Percentiles rank a stretch among this genome's conserved stretches.
These are phyloP conservation scores for Baccha elongata DNA, from an alignment of 2,888 invertebrate genomes.

Conservation along the genomic window DNA sequence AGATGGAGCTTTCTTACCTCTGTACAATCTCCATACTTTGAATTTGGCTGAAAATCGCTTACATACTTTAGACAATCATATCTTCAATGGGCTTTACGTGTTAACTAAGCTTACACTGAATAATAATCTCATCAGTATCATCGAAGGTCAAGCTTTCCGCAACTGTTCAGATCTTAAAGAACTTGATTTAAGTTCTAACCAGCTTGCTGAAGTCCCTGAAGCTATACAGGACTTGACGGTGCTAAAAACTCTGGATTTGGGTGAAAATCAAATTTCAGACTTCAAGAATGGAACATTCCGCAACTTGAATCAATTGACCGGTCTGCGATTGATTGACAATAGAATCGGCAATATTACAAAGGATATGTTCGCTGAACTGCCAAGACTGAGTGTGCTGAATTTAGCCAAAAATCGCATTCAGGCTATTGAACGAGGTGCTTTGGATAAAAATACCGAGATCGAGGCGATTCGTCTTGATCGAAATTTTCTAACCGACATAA, in stretches of 20 bases:
- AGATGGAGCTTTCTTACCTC: slow-evolving; percentile 92
- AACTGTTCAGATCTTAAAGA: slow-evolving; percentile 95
- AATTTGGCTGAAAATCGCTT: slow-evolving; percentile 94
- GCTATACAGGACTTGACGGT: slow-evolving; percentile 91
- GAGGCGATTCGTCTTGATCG: slow-evolving; percentile 94
- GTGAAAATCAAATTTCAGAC: slow-evolving; percentile 93
- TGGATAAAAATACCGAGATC: slow-evolving; percentile 90
- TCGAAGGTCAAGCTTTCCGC: slow-evolving; percentile 91
- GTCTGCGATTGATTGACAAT: slow-evolving; percentile 94
- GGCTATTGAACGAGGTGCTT: slow-evolving; percentile 91
- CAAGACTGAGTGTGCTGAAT: slow-evolving; percentile 92
- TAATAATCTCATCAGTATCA: slow-evolving; percentile 91
- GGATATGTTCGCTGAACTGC: slow-evolving; percentile 94
- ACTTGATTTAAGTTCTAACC: slow-evolving; percentile 93
- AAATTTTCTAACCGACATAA: slow-evolving; percentile 93
- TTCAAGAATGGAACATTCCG: slow-evolving; percentile 93
- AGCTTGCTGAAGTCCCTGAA: slow-evolving; percentile 90
- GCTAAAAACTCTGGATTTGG: slow-evolving; percentile 94
- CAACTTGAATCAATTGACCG: slow-evolving; percentile 93
- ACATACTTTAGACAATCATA: slow-evolving; percentile 90
- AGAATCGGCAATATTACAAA: slow-evolving; percentile 92
- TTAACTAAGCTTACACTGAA: slow-evolving; percentile 92
- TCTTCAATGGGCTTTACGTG: slow-evolving; percentile 92
- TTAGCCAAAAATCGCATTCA: slow-evolving; percentile 94
- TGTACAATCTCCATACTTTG: slow-evolving; percentile 94